Percentiles rank a stretch among this genome's conserved stretches.
phyloP scores from a whole-genome alignment of 2,113 vertebrate genomes.

The Uropsilus gracilis region DNA sequence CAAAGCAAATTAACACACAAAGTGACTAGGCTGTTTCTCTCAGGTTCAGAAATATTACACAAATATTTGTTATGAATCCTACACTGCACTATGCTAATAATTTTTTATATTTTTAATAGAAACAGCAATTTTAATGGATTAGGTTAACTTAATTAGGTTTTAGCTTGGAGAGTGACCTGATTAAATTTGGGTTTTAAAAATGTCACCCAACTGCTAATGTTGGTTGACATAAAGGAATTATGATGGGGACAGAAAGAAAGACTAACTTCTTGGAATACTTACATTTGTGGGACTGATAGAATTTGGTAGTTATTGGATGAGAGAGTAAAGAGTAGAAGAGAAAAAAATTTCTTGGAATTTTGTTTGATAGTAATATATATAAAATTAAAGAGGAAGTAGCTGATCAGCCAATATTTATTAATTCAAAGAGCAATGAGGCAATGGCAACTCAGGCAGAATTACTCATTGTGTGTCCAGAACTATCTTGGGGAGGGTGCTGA shows the following conservation, averaged over 20 bases:
- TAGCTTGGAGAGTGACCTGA: neutral
- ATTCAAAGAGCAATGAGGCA: neutral
- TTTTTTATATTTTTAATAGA: conserved; percentile 28
- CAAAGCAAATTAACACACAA: conserved; percentile 23
- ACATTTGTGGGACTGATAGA: neutral
- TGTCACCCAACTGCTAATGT: neutral
- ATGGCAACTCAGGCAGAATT: neutral
- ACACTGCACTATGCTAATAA: neutral
- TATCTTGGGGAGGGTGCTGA: neutral
- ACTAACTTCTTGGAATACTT: neutral
- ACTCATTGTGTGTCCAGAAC: neutral
- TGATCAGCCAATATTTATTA: neutral
- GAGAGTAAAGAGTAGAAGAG: neutral
- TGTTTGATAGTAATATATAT: neutral
- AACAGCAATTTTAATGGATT: neutral
- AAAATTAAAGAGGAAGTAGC: neutral
- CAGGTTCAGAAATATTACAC: neutral
- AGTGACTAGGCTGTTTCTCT: neutral
- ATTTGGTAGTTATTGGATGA: neutral
- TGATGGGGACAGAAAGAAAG: neutral
- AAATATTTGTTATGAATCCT: neutral
- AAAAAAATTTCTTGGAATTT: neutral
- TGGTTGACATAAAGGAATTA: neutral
- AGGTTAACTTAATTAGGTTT: conserved; percentile 9
- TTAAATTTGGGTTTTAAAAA: conserved; percentile 28